A percentile compares a stretch with the other conserved stretches of the same genome.
These are phyloP conservation scores for Sapayoa aenigma DNA, from an alignment of 2,113 vertebrate genomes.

Conservation along the genomic window DNA sequence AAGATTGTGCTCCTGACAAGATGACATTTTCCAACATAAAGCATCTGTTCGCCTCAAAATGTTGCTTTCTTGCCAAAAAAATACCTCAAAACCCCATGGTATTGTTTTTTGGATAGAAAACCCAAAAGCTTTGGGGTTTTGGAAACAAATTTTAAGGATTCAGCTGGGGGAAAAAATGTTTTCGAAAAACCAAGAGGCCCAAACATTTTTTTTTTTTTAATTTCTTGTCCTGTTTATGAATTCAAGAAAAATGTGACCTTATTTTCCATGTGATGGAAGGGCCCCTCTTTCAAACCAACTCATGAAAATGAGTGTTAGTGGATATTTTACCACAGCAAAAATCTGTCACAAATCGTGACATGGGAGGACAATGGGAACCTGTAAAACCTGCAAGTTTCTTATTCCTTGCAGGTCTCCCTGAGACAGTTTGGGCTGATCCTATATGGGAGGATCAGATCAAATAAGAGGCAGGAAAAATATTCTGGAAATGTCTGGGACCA, in stretches of 20 bases:
- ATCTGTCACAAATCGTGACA: neutral
- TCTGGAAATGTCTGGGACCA: neutral
- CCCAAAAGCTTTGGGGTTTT: neutral
- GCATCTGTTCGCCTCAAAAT: neutral
- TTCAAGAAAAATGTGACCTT: neutral
- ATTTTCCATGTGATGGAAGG: neutral
- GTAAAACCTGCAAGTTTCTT: neutral
- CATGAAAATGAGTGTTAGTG: neutral
- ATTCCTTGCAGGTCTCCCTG: neutral
- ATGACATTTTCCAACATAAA: slow-evolving; percentile 1
- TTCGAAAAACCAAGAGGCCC: neutral
- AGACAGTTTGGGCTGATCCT: neutral
- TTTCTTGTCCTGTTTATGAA: neutral
- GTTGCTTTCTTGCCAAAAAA: neutral
- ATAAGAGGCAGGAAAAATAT: neutral
- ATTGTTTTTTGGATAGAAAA: slow-evolving; percentile 27
- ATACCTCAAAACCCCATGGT: slow-evolving; percentile 19
- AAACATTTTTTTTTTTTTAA: neutral
- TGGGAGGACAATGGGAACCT: neutral
- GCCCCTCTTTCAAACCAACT: neutral
- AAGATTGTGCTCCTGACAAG: slow-evolving; percentile 10
- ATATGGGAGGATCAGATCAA: neutral
- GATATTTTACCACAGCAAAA: neutral
- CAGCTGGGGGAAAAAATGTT: neutral
- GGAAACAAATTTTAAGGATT: slow-evolving; percentile 12